Conservation (phyloP, 2,888 invertebrate species). For the Campoletis raptor region DNA sequence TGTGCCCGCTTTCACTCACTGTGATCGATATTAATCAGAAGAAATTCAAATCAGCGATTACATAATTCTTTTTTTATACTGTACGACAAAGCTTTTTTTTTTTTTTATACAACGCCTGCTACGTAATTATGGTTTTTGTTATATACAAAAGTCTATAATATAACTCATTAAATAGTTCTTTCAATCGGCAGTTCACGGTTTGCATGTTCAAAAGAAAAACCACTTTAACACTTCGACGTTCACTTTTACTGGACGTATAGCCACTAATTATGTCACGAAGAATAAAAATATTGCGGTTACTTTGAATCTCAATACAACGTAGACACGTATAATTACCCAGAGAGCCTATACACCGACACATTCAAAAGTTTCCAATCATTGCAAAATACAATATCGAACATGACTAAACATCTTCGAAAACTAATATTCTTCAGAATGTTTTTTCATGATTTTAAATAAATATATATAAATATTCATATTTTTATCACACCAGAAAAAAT, state of each 20-base stretch:
- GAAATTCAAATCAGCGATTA: background rate
- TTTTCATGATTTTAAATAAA: background rate
- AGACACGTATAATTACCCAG: background rate
- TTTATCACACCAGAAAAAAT: no score
- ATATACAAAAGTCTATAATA: background rate
- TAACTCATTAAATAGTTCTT: background rate
- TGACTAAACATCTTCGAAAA: background rate
- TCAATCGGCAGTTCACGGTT: background rate
- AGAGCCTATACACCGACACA: background rate
- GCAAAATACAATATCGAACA: constrained; percentile 6
- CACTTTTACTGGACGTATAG: constrained; percentile 2
- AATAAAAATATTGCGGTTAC: constrained; percentile 18
- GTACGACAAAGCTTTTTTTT: background rate
- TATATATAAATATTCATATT: no score
- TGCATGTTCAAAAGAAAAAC: background rate
- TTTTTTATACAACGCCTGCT: background rate
- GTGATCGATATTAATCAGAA: background rate
- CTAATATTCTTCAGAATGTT: background rate
- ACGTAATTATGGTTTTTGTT: background rate
- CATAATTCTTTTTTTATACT: background rate
- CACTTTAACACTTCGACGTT: background rate
- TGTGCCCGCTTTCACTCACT: background rate
- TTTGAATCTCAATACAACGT: constrained; percentile 1
- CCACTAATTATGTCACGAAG: background rate
- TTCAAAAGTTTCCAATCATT: background rate